Percentiles rank a stretch among this genome's conserved stretches.
These are phyloP conservation scores for Minunthozetes semirufus DNA, from an alignment of 2,888 invertebrate genomes.

Conservation along the genomic window DNA sequence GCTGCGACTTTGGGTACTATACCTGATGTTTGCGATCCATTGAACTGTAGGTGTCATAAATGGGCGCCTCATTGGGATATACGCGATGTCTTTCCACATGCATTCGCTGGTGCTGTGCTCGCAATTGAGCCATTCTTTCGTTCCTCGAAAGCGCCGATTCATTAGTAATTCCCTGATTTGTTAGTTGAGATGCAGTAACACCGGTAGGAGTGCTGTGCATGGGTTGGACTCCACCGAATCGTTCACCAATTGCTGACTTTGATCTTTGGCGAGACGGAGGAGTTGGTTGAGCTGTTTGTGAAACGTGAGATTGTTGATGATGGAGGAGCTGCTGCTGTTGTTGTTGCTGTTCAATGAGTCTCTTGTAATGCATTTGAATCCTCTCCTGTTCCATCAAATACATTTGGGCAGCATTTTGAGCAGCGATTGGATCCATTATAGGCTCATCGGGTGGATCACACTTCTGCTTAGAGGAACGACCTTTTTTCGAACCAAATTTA, in stretches of 20 bases:
- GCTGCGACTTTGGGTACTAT: too few species aligned
- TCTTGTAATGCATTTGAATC: conserved; percentile 51
- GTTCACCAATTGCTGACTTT: conserved; percentile 22
- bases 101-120: conserved; percentile 55
- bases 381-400: conserved; percentile 43
- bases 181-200: neutral
- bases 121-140: conserved; percentile 53
- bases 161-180: neutral
- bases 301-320: neutral
- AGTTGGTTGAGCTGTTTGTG: conserved; percentile 40
- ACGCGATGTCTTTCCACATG: conserved; percentile 57
- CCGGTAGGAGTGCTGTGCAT: conserved; percentile 18
- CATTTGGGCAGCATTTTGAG: conserved; percentile 23
- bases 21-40: conserved; percentile 46
- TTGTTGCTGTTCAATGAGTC: conserved; percentile 48
- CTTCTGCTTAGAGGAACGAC: conserved; percentile 1
- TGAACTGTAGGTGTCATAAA: conserved; percentile 45
- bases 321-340: conserved; percentile 45
- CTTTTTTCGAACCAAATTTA: conserved; percentile 36
- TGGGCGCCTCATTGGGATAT: conserved; percentile 49
- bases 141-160: conserved; percentile 39
- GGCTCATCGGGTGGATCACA: neutral
- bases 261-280: neutral
- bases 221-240: neutral
- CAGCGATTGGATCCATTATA: neutral